Percentiles rank a stretch among this genome's conserved stretches.
Conservation (phyloP, 1,140 invertebrate genomes). For the Maconellicoccus hirsutus region DNA sequence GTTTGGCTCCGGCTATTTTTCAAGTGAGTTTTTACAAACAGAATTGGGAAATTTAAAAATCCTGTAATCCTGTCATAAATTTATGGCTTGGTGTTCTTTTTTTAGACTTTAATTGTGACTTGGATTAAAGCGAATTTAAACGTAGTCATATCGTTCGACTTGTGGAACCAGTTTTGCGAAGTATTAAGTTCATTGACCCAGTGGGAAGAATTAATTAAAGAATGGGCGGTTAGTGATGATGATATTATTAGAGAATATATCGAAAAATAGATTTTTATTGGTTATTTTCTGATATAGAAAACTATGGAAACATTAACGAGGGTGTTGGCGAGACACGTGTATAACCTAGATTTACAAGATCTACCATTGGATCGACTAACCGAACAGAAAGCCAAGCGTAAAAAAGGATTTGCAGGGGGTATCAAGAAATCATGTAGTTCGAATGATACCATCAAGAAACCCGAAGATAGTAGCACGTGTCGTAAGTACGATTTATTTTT, state of each 20-base stretch:
- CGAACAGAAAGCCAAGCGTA: constrained; percentile 67
- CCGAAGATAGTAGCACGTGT: neutral
- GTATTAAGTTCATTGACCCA: constrained; percentile 78
- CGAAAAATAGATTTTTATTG: neutral
- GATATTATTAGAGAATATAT: neutral
- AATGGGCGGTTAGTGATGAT: constrained; percentile 72
- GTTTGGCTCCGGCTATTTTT: constrained; percentile 80
- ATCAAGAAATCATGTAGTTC: neutral
- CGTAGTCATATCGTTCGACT: constrained; percentile 68
- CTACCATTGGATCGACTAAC: constrained; percentile 71
- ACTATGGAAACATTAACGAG: constrained; percentile 90
- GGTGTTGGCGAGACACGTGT: constrained; percentile 84
- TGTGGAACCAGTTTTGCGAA: constrained; percentile 90
- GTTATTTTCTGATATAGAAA: constrained; percentile 53
- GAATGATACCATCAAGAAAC: neutral
- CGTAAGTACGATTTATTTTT: neutral
- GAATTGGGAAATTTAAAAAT: too few species aligned
- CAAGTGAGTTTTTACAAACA: constrained; percentile 37
- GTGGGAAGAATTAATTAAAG: constrained; percentile 89
- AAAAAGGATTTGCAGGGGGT: constrained; percentile 34
- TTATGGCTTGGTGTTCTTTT: too few species aligned
- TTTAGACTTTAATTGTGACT: constrained; percentile 91
- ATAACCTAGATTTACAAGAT: constrained; percentile 81
- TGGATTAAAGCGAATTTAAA: constrained; percentile 97
- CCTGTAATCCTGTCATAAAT: too few species aligned